Evolutionary conservation across 2,888 invertebrate genomes (phyloP).

Genomic region (Campoplex capitator): DNA sequence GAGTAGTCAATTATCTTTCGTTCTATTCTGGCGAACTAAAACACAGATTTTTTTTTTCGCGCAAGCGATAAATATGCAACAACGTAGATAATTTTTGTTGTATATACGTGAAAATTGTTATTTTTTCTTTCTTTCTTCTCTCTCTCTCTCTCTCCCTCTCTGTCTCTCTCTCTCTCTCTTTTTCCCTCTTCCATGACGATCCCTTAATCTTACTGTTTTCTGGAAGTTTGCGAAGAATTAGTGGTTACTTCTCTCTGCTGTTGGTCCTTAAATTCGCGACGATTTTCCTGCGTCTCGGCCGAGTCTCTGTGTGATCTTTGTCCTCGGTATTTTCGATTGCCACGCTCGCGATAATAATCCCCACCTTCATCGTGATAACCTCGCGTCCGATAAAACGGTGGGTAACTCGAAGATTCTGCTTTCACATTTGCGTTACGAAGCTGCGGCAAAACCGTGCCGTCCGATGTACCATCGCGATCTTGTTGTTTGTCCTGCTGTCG

Average conservation of each 20-base stretch:
- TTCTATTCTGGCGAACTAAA: conserved; percentile 69
- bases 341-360: conserved; percentile 78
- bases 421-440: conserved; percentile 77
- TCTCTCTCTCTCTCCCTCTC: neutral
- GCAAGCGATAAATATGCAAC: conserved; percentile 68
- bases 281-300: conserved; percentile 69
- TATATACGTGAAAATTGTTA: conserved; percentile 55
- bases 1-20: conserved; percentile 62
- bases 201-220: conserved; percentile 70
- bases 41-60: conserved; percentile 68
- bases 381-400: conserved; percentile 77
- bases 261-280: conserved; percentile 74
- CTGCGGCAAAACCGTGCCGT: conserved; percentile 79
- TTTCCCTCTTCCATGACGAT: conserved; percentile 53
- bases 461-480: conserved; percentile 74
- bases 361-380: conserved; percentile 76
- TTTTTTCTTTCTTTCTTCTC: conserved; percentile 13
- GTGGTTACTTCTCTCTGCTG: conserved; percentile 66
- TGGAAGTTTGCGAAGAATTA: conserved; percentile 66
- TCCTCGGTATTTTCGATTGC: conserved; percentile 79
- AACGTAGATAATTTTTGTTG: conserved; percentile 66
- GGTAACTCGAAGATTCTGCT: conserved; percentile 74
- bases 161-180: conserved; percentile 1
- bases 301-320: conserved; percentile 78
- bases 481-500: conserved; percentile 76